Base-by-base conservation (phyloP, 2,113 vertebrate genomes). In the Forbesichthys agassizii region DNA sequence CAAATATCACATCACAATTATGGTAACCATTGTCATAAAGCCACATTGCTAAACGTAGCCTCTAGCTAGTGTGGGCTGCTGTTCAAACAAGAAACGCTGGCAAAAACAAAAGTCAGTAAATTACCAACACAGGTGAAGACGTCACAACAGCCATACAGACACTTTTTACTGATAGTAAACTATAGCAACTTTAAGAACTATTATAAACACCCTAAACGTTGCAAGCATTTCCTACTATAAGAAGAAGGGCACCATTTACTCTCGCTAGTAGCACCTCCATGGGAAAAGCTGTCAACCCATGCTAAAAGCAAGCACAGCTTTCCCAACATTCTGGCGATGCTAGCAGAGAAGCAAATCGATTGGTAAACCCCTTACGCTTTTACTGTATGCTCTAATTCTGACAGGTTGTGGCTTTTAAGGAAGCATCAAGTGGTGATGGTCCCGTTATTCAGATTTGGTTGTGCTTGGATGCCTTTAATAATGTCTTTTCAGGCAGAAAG, bases 1-100 rank as follows among this genome's bases (percentile, higher is more conserved):
- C 75, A 82, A 81, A 87, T 77, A 81, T 80, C 74, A 79, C 69
- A 85, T 81, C 81, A 84, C 80, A 84, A 85, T 87, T 87, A 84
- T 79, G 80, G 70, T 51, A 71, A 33, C 79, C 74, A 84, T 86
- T 87, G 85, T 78, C 84, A 80, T 82, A 75, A 53, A 84, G 67
- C 12, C 60, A 60, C 60, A 54, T 74, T 10, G 11, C 48, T n/a
- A 61, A 81, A 71, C 68, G 70, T 77, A 73, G 78, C 82, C 81
- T 61, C 3, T 66, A 60, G 80, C 54, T 59, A 61, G 16, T 70
- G 71, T 58, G 61, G 76, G 68, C 64, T 66, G 48, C 2, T 12
- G 47, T 76, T 82, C 66, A 79, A 83, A 64, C 42, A 27, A 1
- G 13, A 33, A 64, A 42, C 1, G 11, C 14, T 4, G 20, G 52